phyloP scores from a whole-genome alignment of 2,888 invertebrate genomes.

The Euplagia quadripunctaria region DNA sequence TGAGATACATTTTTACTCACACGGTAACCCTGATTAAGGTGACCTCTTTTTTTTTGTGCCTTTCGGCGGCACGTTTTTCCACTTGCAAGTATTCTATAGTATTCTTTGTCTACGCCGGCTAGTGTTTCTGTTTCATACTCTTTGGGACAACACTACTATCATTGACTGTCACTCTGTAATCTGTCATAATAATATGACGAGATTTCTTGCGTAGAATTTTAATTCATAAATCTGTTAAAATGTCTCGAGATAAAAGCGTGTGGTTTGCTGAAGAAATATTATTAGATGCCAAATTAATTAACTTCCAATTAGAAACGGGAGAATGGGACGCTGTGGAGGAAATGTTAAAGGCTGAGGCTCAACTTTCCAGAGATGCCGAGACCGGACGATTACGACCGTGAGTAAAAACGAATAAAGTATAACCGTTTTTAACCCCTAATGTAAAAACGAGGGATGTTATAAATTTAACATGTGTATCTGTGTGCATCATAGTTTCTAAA shows the following conservation, averaged over 20 bases:
- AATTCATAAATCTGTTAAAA: conserved; percentile 41
- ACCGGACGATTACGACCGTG: conserved; percentile 84
- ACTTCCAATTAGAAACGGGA: conserved; percentile 83
- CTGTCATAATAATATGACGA: conserved; percentile 32
- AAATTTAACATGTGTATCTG: too few species aligned
- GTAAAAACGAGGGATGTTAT: too few species aligned
- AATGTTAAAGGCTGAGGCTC: conserved; percentile 84
- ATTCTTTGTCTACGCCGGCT: too few species aligned
- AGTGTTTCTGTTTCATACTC: too few species aligned
- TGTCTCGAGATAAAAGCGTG: conserved; percentile 86
- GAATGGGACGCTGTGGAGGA: conserved; percentile 86
- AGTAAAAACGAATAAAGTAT: conserved; percentile 31
- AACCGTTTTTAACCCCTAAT: not conserved
- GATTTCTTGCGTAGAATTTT: too few species aligned
- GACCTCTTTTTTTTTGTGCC: too few species aligned
- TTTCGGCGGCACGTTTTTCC: too few species aligned
- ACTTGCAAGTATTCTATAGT: too few species aligned
- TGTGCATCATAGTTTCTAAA: too few species aligned
- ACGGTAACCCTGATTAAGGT: too few species aligned
- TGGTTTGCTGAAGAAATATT: conserved; percentile 86
- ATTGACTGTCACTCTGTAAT: not conserved
- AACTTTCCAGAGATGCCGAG: conserved; percentile 82
- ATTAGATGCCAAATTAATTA: conserved; percentile 83
- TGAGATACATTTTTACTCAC: too few species aligned
- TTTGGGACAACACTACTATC: too few species aligned